Percentiles rank a stretch among this genome's conserved stretches.
Evolutionary conservation across 2,113 vertebrate genomes (phyloP).

Genomic region (Trogon melanurus): DNA sequence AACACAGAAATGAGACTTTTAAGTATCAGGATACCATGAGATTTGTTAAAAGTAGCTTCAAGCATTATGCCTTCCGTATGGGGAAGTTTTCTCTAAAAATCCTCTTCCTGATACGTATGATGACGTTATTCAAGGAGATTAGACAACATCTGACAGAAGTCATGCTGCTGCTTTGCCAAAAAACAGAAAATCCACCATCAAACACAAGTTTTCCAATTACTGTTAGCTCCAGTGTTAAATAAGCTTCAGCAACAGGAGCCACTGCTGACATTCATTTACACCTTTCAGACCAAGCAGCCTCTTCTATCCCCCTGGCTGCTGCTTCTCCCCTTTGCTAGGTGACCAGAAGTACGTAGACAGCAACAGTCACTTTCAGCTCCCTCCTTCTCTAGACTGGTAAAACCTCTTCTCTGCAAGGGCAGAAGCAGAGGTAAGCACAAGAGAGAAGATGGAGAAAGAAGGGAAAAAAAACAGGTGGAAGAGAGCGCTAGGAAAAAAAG

Average conservation of each 20-base stretch:
- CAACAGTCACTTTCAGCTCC: not conserved
- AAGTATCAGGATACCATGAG: not conserved
- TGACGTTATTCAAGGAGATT: not conserved
- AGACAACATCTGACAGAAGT: not conserved
- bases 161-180: not conserved
- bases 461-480: not conserved
- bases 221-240: not conserved
- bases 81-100: not conserved
- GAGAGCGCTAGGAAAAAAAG: not conserved
- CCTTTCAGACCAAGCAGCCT: not conserved
- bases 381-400: not conserved
- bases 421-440: not conserved
- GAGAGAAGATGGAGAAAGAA: not conserved
- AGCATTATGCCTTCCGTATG: not conserved
- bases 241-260: not conserved
- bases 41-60: not conserved
- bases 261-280: not conserved
- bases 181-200: not conserved
- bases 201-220: not conserved
- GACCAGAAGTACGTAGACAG: not conserved
- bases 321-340: not conserved
- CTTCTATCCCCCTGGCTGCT: not conserved
- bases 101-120: not conserved
- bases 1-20: not conserved
- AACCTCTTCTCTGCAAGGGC: not conserved